Evolutionary conservation across 37 sponge, comb jelly and placozoan species (phyloP).

Genomic region (Eunapius fragilis): DNA sequence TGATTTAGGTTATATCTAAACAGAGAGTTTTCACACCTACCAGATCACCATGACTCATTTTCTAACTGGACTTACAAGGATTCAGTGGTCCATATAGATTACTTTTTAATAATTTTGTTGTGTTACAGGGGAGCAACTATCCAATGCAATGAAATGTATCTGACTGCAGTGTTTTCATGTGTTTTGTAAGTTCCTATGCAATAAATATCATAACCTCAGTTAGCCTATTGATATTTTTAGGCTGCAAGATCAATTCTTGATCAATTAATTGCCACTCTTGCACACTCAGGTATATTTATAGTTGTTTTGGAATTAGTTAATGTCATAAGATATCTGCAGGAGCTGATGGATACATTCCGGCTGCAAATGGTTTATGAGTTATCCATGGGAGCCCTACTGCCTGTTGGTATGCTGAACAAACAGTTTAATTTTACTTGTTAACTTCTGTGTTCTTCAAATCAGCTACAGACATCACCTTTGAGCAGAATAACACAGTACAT

Average conservation of each 20-base stretch:
- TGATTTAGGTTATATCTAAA: neutral
- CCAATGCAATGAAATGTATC: too few species aligned
- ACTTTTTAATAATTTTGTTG: neutral
- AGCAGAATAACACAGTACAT: neutral
- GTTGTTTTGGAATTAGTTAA: neutral
- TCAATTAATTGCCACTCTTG: neutral
- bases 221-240: neutral
- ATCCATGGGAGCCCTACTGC: neutral
- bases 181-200: neutral
- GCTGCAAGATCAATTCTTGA: neutral
- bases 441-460: neutral
- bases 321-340: neutral
- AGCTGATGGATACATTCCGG: neutral
- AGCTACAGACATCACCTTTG: neutral
- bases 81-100: neutral
- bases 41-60: neutral
- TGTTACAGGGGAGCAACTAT: neutral
- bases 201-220: neutral
- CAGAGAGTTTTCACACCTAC: neutral
- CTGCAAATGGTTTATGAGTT: neutral
- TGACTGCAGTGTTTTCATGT: neutral
- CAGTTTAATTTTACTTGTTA: neutral
- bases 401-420: neutral
- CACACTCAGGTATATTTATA: neutral
- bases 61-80: neutral